Conservation (phyloP, 2,888 invertebrate genomes). For the Papilio gigon region DNA sequence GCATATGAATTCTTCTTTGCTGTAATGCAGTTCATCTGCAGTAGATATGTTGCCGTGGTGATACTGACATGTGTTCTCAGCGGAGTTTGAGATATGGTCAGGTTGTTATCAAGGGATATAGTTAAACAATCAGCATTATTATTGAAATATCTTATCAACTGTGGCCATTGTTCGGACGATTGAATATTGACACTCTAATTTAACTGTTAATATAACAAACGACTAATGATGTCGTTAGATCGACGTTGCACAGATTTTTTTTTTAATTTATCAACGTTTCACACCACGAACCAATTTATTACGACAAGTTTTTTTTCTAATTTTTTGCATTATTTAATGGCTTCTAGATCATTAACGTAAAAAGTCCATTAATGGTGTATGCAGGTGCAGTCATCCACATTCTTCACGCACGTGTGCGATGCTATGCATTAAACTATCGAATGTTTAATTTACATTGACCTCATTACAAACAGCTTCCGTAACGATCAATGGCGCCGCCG, state of each 20-base stretch:
- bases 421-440: slow-evolving; percentile 23
- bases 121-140: slow-evolving; percentile 56
- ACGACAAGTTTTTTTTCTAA: neutral
- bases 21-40: neutral
- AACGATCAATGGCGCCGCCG: slow-evolving; percentile 8
- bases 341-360: neutral
- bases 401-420: neutral
- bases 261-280: neutral
- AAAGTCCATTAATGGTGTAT: neutral
- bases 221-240: slow-evolving; percentile 20
- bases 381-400: neutral
- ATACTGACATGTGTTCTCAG: neutral
- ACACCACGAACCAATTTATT: neutral
- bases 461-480: slow-evolving; percentile 32
- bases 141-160: slow-evolving; percentile 53
- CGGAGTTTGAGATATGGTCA: slow-evolving; percentile 15
- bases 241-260: neutral
- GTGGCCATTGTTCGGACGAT: slow-evolving; percentile 56
- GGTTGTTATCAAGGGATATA: slow-evolving; percentile 43
- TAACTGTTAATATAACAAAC: slow-evolving; percentile 48
- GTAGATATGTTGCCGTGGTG: slow-evolving; percentile 1
- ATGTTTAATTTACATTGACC: slow-evolving; percentile 32
- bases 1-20: neutral
- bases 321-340: neutral
- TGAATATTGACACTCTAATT: slow-evolving; percentile 44